Base-by-base conservation (phyloP, 1,140 invertebrate genomes). In the Anthonomus grandis region DNA sequence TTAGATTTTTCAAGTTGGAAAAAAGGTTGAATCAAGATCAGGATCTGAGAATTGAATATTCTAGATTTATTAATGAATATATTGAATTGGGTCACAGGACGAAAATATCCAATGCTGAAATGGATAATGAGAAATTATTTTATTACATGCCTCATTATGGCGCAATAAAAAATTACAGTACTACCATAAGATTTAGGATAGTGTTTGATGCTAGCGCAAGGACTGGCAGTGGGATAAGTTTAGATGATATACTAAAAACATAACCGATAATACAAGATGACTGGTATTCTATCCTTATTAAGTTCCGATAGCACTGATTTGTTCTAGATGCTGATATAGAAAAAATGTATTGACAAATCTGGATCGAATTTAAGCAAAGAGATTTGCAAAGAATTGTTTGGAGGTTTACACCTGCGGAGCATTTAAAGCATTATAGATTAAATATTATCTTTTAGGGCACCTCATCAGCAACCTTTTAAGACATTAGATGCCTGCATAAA, bases 1-100 rank as follows among this genome's bases (percentile, higher is more conserved):
- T 38, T 45, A 9, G 34, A 46, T 54, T 55, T 41, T 21, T 31
- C 2, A 15, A 9, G 5, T 39, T 54, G n/a, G 41, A 55, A 47
- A 22, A 15, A 39, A 59, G 39, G 41, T 15, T 46, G 12, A 4
- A 18, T 9, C n/a, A 13, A 3, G 25, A 59, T 24, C 10, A 19
- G 6, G 17, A 45, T 19, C 31, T 59, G 8, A 54, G 39, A 48
- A 12, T 5, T 8, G 34, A 56, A 59, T 61, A 70, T 23, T 23
- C 52, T 10, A 31, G 63, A 9, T 31, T 31, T 31, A 31, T 31
- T 6, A 31, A 31, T 6, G 27, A 31, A 31, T 31, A n/a, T 31
- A n/a, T 8, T 8, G 27, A 31, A 8, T n/a, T 31, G n/a, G 27
- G 27, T n/a, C 27, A 31, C 27, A 31, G 6, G 27, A 8, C 27